Conservation (phyloP, 2,888 invertebrate species). For the Margaritifera margaritifera region DNA sequence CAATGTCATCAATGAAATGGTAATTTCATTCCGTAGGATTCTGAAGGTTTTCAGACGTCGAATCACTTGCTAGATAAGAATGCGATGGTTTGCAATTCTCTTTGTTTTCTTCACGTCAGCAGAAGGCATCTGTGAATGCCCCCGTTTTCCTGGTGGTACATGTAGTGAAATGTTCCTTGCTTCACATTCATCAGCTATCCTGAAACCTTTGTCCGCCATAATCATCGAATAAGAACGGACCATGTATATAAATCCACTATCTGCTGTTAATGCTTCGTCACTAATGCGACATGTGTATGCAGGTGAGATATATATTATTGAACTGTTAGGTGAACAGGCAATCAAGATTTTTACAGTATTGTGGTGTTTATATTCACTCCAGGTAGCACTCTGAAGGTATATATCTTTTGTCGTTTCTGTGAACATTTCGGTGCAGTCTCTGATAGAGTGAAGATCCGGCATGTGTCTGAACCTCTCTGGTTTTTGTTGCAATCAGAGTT, state of each 20-base stretch:
- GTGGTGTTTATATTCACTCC: constrained; percentile 46
- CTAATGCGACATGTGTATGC: constrained; percentile 32
- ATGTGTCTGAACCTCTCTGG: constrained; percentile 19
- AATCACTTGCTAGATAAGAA: constrained; percentile 40
- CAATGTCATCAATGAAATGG: constrained; percentile 39
- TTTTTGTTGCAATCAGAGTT: constrained; percentile 20
- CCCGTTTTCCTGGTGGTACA: constrained; percentile 32
- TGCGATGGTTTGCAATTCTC: constrained; percentile 32
- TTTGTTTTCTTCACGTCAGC: constrained; percentile 33
- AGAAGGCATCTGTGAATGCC: constrained; percentile 28
- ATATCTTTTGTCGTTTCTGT: constrained; percentile 34
- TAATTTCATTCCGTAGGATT: constrained; percentile 30
- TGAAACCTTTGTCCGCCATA: constrained; percentile 45
- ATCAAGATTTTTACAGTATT: constrained; percentile 41
- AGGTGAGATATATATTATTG: constrained; percentile 28
- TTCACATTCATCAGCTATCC: constrained; percentile 29
- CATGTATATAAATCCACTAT: constrained; percentile 30
- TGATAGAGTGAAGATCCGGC: constrained; percentile 24
- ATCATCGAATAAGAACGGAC: constrained; percentile 26
- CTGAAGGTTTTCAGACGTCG: constrained; percentile 35
- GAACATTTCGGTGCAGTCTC: constrained; percentile 26
- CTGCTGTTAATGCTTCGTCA: constrained; percentile 29
- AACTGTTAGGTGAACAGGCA: constrained; percentile 33
- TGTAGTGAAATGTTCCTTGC: constrained; percentile 12
- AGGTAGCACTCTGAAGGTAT: constrained; percentile 25